Evolutionary conservation across 2,888 invertebrate species (phyloP), one percentile per base, ranked within the genome.

Genomic region (Parelbella ahira): DNA sequence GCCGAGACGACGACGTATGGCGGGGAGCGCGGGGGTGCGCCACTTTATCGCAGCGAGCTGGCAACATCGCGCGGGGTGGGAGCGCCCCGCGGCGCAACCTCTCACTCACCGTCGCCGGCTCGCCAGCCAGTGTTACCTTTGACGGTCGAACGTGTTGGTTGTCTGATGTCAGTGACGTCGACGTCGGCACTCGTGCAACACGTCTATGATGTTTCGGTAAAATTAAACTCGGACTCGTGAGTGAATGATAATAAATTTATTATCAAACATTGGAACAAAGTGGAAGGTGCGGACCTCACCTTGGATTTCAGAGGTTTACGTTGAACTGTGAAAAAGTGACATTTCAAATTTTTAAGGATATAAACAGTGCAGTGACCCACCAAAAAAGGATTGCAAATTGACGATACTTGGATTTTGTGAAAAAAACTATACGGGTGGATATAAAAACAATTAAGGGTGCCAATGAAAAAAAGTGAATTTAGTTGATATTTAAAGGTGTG

Each of bases 231-330:
- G 72, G 70, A 80, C 69, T 77, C 73, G 82, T 81, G 83, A 73
- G 78, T 89, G 76, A 65, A 68, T 63, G 66, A 81, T 78, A 86
- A 79, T 66, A 51, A 53, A 70, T 73, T 82, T 86, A 81, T 88
- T 86, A 83, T 88, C 89, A 88, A 89, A 90, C 89, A 89, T 88
- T 91, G 90, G 91, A 91, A 88, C 90, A 90, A 89, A 91, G 91
- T 89, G 91, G 90, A 88, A 90, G 89, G 88, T 89, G 89, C 76
- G 62, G 70, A 69, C 63, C 67, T 65, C 60, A 60, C 68, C 65
- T 69, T 78, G 86, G 82, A 86, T 84, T 80, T 80, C n/a, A 80
- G 80, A 82, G 81, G 64, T 62, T 69, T 58, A 68, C 61, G 48
- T 67, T 73, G 65, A 70, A 65, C 71, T 71, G 86, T 82, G 80